phyloP scores from a whole-genome alignment of 2,888 invertebrate species.

The Poecilobothrus nobilitatus region DNA sequence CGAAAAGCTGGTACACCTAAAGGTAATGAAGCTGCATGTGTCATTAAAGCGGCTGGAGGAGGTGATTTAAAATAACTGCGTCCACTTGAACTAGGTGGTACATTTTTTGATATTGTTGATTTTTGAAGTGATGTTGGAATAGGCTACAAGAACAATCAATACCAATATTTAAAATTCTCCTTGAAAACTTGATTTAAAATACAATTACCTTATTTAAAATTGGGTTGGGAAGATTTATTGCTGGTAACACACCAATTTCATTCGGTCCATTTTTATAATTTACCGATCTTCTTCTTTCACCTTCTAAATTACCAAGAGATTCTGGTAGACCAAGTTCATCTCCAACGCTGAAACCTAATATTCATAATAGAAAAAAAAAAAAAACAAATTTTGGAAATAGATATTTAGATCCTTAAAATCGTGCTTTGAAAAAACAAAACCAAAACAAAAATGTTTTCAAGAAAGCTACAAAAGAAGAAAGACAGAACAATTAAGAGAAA shows the following conservation, averaged over 20 bases:
- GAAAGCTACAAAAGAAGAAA: no score
- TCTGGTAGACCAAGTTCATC: slow-evolving; percentile 80
- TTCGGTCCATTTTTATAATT: slow-evolving; percentile 49
- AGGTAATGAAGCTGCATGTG: slow-evolving; percentile 50
- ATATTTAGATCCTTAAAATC: no score
- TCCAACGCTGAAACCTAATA: slow-evolving; percentile 70
- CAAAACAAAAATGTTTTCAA: no score
- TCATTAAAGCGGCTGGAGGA: slow-evolving; percentile 29
- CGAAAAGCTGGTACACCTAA: slow-evolving; percentile 68
- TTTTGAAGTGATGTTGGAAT: slow-evolving; percentile 18
- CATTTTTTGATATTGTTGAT: slow-evolving; percentile 21
- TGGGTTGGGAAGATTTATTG: slow-evolving; percentile 26
- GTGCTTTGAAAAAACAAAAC: no score
- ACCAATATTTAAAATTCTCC: slow-evolving; percentile 17
- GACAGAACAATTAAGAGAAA: no score
- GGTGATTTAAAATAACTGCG: slow-evolving; percentile 17
- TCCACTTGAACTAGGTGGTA: not conserved
- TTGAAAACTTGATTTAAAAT: not conserved
- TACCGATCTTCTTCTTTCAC: slow-evolving; percentile 59
- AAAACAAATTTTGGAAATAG: no score
- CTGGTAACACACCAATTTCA: slow-evolving; percentile 39
- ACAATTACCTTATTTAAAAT: slow-evolving; percentile 22
- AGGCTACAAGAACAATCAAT: slow-evolving; percentile 17
- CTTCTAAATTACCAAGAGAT: slow-evolving; percentile 69
- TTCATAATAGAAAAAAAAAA: slow-evolving; percentile 9